These are phyloP conservation scores for Crematogaster levior DNA, from an alignment of 2,888 invertebrate species.

Conservation along the genomic window DNA sequence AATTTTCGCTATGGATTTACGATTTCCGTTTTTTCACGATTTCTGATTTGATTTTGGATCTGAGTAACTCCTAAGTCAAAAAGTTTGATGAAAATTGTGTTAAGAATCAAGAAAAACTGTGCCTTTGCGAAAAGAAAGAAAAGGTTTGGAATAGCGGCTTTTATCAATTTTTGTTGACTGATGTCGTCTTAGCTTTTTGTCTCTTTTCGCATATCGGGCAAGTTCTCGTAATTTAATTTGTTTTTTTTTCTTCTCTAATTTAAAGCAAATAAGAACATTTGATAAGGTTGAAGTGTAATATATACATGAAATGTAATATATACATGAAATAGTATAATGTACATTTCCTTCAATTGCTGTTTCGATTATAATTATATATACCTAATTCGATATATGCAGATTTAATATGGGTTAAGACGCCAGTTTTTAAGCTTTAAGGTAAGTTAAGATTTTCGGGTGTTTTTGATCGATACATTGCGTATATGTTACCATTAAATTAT, in stretches of 20 bases:
- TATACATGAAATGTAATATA: not conserved
- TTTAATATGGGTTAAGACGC: not conserved
- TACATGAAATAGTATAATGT: too few relatives aligned
- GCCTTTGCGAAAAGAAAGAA: not conserved
- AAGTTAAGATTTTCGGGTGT: not conserved
- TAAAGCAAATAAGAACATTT: not conserved
- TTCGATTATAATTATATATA: not conserved
- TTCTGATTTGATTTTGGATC: not conserved
- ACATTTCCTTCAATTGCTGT: not conserved
- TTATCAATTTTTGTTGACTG: not conserved
- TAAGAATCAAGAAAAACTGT: not conserved
- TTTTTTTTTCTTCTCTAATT: not conserved
- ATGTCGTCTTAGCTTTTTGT: not conserved
- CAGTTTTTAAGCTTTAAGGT: not conserved
- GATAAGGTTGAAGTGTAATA: not conserved
- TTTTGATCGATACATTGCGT: not conserved
- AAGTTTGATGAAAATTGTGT: not conserved
- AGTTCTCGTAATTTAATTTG: not conserved
- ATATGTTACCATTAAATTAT: constrained; percentile 39
- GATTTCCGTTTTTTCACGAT: not conserved
- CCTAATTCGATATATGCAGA: constrained; percentile 11
- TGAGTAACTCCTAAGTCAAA: not conserved
- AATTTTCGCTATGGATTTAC: not conserved
- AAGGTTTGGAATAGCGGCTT: not conserved
- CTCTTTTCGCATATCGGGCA: not conserved